Base-by-base conservation (phyloP, 1,140 invertebrate species). In the Drosophila athabasca region DNA sequence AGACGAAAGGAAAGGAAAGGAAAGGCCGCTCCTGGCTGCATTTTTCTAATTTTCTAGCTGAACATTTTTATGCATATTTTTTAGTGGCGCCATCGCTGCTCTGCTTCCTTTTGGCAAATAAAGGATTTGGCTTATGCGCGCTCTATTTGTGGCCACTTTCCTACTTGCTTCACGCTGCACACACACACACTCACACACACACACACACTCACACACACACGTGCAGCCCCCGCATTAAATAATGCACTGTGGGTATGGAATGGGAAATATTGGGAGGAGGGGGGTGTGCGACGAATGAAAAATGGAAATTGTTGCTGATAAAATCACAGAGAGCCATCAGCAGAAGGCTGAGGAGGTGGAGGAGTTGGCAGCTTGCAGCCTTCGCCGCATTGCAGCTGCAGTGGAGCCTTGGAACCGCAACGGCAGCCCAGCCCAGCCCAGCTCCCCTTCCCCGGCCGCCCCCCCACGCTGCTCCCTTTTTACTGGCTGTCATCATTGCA, bases 271-370 rank as follows among this genome's bases (percentile, higher is more conserved):
- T 19, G 17, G 54, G 11, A 8, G 13, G 22, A 13, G 29, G 48
- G 43, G 43, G 29, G 41, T 31, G 48, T 35, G 62, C 65, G 3
- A 35, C 31, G 70, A 68, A 79, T 84, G 80, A 84, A 76, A 85
- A 82, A 88, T 85, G 82, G 80, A 82, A 87, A 85, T 87, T 82
- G 82, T 87, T 87, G 83, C 78, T 85, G 82, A 85, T 85, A 85
- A 85, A 85, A 85, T 85, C 78, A 61, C 65, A 75, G 77, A 58
- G 74, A 58, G 74, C 82, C 88, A 85, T 88, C 82, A 84, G 77
- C 59, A 65, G 44, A 68, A 76, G 62, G 15, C 50, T 19, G 29
- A 35, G 49, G n/a, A 75, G 31, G 62, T 60, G 59, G 53, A 59
- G 79, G 78, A 77, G 70, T 62, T 82, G 79, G 68, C 73, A 76